A percentile compares a stretch with the other conserved stretches of the same genome.
These are phyloP conservation scores for Myotis lucifugus DNA, from an alignment of 2,113 vertebrate species.

Conservation along the genomic window DNA sequence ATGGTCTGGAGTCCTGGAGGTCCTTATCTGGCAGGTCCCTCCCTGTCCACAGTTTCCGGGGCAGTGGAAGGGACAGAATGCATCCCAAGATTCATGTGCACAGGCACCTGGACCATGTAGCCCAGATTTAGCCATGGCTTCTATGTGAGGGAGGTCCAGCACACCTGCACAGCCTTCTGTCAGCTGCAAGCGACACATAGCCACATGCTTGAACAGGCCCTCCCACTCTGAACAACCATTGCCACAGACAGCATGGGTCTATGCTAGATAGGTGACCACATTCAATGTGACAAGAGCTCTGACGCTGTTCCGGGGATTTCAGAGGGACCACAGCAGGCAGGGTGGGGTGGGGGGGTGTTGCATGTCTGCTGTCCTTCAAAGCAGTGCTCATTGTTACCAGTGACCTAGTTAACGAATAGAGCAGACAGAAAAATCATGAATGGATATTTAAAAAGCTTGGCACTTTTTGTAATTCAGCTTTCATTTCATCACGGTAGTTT, in stretches of 20 bases:
- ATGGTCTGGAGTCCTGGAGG: not conserved
- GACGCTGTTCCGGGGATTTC: not conserved
- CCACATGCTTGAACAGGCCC: not conserved
- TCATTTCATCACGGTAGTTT: not conserved
- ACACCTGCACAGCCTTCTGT: not conserved
- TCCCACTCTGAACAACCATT: not conserved
- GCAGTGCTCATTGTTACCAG: not conserved
- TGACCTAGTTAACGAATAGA: not conserved
- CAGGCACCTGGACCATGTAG: rapidly evolving
- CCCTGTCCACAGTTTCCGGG: not conserved
- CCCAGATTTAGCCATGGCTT: not conserved
- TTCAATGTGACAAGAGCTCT: not conserved
- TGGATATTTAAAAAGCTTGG: not conserved
- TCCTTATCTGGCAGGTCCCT: not conserved
- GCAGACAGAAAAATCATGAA: not conserved
- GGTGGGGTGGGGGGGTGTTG: not conserved
- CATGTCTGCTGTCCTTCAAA: not conserved
- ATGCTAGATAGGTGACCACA: not conserved
- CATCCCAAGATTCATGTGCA: not conserved
- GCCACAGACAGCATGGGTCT: not conserved
- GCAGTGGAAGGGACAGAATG: not conserved
- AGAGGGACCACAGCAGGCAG: not conserved
- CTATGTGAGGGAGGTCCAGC: not conserved
- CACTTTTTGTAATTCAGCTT: not conserved
- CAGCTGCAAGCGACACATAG: not conserved